Evolutionary conservation across 2,113 vertebrate species (phyloP), one percentile per base, ranked within the genome.

Genomic region (Megaceryle maxima): DNA sequence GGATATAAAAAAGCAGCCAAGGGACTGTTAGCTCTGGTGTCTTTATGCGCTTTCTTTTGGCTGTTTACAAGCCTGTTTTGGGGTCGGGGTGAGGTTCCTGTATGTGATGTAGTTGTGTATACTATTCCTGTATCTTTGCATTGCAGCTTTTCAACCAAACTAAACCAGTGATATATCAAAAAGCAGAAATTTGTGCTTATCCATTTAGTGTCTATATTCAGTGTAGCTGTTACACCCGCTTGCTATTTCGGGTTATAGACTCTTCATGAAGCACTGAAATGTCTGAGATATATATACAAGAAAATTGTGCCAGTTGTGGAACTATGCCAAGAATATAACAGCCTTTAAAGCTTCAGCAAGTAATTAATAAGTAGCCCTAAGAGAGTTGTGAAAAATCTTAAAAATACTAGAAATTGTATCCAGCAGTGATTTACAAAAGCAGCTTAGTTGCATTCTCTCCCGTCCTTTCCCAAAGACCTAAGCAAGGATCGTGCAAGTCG

Each of bases 1-100:
- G 93, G 97, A 97, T 90, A 97, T 98, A 97, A 98, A 97, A 97
- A 97, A 96, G 70, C 98, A 96, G 97, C 96, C 76, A 63, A 96
- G 97, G 94, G 97, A 96, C 96, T 87, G 97, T 57, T 97, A 97
- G 97, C 98, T 98, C 97, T 93, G 66, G 64, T 89, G 94, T 88
- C 84, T 74, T 35, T 22, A 66, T 8, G 4, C 31, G 2, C 73
- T 90, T 51, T 83, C 20, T 72, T 90, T 86, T 96, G 90, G 81
- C 96, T 91, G 62, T 96, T 97, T 87, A 77, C 85, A 94, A 97
- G 93, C 91, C 79, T 82, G 5, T 55, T 95, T 81, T 33, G 28
- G 72, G 75, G 50, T 75, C 4, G 6, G 69, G 50, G 26, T 4
- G 10, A 88, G n/a, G 72, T 79, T 90, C 48, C 57, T 92, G 1